A percentile compares a stretch with the other conserved stretches of the same genome.
Conservation (phyloP, 2,888 invertebrate genomes). For the Ophion slaviceki region DNA sequence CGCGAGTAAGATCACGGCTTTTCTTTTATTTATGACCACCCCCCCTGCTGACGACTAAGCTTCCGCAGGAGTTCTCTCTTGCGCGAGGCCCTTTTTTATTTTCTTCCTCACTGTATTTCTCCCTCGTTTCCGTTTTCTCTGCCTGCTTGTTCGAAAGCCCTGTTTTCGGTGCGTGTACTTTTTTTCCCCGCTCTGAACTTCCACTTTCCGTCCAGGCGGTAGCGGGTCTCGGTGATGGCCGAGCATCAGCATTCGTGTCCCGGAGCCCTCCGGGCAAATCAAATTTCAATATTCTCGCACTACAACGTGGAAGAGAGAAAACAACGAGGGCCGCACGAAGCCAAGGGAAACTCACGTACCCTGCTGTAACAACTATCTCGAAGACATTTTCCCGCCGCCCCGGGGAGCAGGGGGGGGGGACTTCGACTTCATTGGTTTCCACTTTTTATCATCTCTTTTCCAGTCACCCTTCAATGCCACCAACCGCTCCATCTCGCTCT, state of each 20-base stretch:
- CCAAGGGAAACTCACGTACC: not conserved
- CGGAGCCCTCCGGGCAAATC: conserved; percentile 48
- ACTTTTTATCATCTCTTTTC: not conserved
- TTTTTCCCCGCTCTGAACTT: conserved; percentile 30
- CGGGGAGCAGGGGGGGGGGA: not conserved
- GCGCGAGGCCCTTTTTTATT: conserved; percentile 48
- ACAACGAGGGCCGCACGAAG: not conserved
- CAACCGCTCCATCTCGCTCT: not conserved
- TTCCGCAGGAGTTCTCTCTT: conserved; percentile 30
- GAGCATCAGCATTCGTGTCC: conserved; percentile 51
- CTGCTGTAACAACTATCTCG: not conserved
- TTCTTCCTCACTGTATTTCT: conserved; percentile 26
- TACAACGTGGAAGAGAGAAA: not conserved
- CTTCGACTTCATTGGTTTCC: conserved; percentile 13
- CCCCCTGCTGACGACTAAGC: conserved; percentile 53
- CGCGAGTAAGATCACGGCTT: conserved; percentile 65
- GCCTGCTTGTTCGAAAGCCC: conserved; percentile 36
- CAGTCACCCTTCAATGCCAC: not conserved
- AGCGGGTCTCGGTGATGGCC: conserved; percentile 29
- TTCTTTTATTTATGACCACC: conserved; percentile 70
- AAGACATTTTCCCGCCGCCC: conserved; percentile 9
- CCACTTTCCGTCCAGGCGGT: conserved; percentile 36
- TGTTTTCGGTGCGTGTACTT: conserved; percentile 24
- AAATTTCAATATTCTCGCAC: conserved; percentile 56
- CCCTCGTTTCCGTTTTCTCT: conserved; percentile 14